Evolutionary conservation across 2,888 invertebrate genomes (phyloP), one percentile per base, ranked within the genome.

Genomic region (Drosophila buzzatii): DNA sequence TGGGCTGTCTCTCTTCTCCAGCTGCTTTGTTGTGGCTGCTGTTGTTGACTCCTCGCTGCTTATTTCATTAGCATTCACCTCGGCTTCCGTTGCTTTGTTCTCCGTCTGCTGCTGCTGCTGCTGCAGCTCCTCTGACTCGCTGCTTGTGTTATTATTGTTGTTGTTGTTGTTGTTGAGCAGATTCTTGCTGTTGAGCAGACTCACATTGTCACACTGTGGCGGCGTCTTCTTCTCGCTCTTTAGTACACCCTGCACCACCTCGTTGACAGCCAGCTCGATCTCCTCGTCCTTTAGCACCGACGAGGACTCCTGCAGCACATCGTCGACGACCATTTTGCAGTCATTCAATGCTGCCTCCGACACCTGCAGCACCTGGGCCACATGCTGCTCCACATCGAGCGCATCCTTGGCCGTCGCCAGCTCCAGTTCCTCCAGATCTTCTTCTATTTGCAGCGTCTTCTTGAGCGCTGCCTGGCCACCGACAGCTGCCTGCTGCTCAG

Each of bases 241-340:
- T n/a, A 92, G 91, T 16, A 93, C 93, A 68, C 93, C 93, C 85
- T 93, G 93, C n/a, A 94, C 94, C 68, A 94, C 94, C 86, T 94
- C 94, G 71, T 93, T 94, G 51, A 94, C 93, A 12, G 94, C 94
- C 85, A 94, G 92, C 76, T 94, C 93, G 58, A 94, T 93, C 90
- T 94, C 94, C 81, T 94, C 94, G 70, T 94, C 94, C 78, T 94
- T 94, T 2, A 94, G 92, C 12, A 94, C 93, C 0, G 94, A 93
- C 1, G 94, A 93, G 0, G 92, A 81, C 62, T 91, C 85, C 18
- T 91, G 84, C 55, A 91, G 53, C 27, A 58, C 86, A 31, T 92
- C 91, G 62, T 93, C 92, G 3, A 91, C 87, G 3, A 88, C 87
- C 67, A 91, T 81, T 71, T 93, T 92, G 78, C 93, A 93, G 42